Conservation (phyloP, 2,113 vertebrate genomes). For the Pomatostomus ruficeps region DNA sequence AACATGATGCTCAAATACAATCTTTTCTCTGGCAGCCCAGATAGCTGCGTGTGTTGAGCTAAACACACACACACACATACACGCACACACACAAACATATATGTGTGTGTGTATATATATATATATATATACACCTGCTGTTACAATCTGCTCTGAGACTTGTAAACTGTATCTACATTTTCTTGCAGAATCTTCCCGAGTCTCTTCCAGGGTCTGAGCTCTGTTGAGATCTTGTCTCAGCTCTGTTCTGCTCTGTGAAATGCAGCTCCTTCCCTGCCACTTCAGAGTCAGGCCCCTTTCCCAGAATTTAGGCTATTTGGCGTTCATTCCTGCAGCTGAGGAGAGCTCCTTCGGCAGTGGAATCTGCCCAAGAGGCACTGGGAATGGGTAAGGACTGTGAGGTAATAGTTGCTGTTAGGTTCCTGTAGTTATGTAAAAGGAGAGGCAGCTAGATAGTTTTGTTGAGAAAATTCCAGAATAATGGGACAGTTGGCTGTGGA, state of each 20-base stretch:
- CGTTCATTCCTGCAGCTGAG: background rate
- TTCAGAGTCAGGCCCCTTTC: background rate
- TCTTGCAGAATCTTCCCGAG: background rate
- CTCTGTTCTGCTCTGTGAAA: background rate
- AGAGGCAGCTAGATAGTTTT: background rate
- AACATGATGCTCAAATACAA: background rate
- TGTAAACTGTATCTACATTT: background rate
- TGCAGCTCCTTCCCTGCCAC: background rate
- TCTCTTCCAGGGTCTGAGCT: background rate
- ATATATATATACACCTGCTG: background rate
- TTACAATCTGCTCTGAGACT: background rate
- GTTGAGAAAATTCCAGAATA: background rate
- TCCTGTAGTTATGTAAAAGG: background rate
- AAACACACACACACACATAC: background rate
- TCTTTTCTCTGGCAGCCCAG: background rate
- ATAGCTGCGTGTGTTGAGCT: background rate
- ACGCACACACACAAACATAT: no score
- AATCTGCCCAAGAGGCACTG: background rate
- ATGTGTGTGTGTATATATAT: no score
- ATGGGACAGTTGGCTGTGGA: background rate
- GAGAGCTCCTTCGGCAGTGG: background rate
- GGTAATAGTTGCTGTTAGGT: background rate
- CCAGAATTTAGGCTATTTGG: background rate
- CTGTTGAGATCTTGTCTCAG: rapidly evolving
- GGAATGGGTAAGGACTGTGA: background rate